These are phyloP conservation scores for Spea bombifrons DNA, from an alignment of 2,113 vertebrate genomes.

Conservation along the genomic window DNA sequence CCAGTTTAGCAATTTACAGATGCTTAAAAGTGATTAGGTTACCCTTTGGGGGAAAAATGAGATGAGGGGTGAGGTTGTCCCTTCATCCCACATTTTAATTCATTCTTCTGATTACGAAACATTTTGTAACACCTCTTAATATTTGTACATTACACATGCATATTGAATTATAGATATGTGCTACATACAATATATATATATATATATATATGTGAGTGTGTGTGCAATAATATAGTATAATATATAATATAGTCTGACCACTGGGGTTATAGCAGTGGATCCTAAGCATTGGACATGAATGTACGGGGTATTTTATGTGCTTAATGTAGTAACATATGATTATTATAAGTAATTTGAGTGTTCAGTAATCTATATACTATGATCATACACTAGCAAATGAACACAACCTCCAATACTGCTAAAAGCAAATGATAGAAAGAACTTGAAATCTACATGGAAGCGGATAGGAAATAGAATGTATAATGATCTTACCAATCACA, in stretches of 20 bases:
- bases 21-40: background rate
- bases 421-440: background rate
- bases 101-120: background rate
- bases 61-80: background rate
- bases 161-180: background rate
- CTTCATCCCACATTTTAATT: background rate
- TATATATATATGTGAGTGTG: too few relatives aligned
- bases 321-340: too few relatives aligned
- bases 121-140: too few relatives aligned
- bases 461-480: background rate
- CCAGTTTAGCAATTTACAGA: background rate
- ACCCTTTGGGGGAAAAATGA: background rate
- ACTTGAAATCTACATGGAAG: background rate
- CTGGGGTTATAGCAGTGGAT: too few relatives aligned
- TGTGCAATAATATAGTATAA: too few relatives aligned
- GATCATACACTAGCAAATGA: background rate
- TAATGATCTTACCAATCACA: slow-evolving; percentile 41
- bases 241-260: too few relatives aligned
- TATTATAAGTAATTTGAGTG: too few relatives aligned
- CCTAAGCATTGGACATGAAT: too few relatives aligned
- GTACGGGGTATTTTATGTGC: too few relatives aligned
- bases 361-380: too few relatives aligned
- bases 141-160: too few relatives aligned
- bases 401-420: background rate
- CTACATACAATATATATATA: background rate